A percentile compares a stretch with the other conserved stretches of the same genome.
phyloP scores from a whole-genome alignment of 2,888 invertebrate species.

The Polymixis lichenea region DNA sequence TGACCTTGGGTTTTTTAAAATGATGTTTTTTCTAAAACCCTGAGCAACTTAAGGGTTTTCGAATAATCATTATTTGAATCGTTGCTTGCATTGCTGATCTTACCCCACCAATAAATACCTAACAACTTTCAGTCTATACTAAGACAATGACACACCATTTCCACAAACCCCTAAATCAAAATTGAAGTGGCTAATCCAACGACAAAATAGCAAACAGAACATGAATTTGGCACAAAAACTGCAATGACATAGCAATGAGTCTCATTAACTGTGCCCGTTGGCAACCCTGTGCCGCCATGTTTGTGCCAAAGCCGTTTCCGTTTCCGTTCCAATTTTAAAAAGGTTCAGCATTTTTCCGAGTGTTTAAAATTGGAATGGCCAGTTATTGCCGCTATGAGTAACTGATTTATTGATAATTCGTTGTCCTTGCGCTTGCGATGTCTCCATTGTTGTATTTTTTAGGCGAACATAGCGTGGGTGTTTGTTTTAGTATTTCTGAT shows the following conservation, averaged over 20 bases:
- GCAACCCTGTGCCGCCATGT: conserved; percentile 68
- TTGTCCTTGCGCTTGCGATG: not conserved
- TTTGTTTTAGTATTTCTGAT: not conserved
- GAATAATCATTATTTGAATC: not conserved
- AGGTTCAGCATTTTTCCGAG: conserved; percentile 47
- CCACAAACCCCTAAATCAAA: conserved; percentile 27
- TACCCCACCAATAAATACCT: not conserved
- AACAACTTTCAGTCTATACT: not conserved
- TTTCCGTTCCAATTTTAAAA: conserved; percentile 78
- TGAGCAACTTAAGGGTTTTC: too few species aligned
- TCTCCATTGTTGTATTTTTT: not conserved
- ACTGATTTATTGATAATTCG: conserved; percentile 17
- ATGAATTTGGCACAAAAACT: conserved; percentile 66
- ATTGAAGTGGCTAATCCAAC: conserved; percentile 46
- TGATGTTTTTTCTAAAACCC: too few species aligned
- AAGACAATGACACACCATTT: not conserved
- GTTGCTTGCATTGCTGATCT: not conserved
- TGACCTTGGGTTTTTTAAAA: too few species aligned
- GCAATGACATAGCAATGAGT: conserved; percentile 65
- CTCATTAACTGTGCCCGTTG: conserved; percentile 67
- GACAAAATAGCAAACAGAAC: conserved; percentile 55
- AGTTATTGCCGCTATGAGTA: conserved; percentile 32
- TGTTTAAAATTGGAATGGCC: conserved; percentile 42
- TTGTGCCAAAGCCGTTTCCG: conserved; percentile 72
- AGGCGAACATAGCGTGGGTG: not conserved